Base-by-base conservation (phyloP, 92 coral and sea anemone genomes). In the Hydrozoanthus gracilis region DNA sequence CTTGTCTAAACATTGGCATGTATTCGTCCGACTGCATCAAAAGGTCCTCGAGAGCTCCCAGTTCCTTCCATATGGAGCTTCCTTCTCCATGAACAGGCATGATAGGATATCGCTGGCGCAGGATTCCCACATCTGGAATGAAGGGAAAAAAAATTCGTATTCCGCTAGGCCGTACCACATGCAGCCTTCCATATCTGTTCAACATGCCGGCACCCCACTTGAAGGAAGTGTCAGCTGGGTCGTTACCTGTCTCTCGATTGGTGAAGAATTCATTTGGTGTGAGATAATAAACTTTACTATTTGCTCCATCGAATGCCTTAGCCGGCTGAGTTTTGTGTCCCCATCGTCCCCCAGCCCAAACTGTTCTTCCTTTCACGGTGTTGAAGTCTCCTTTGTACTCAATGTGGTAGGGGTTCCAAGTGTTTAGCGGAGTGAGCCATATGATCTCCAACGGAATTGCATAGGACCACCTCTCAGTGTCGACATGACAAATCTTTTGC, bases 31-130 rank as follows among this genome's bases (percentile, higher is more conserved):
- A 87, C 15, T 66, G 76, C 89, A 87, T 77, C 69, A 62, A 66
- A 12, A 62, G 44, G 45, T 87, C 90, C 6, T 54, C 58, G 3
- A 87, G 71, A 70, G 90, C 90, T 55, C 49, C 69, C 4, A 75
- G 60, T 60, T 87, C 86, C 39, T 87, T 87, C 90, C 90, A 87
- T 9, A 71, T 82, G 8, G 90, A 69, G 76, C 72, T 70, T 45
- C 90, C 90, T 87, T 87, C 90, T 4, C 79, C 90, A 13, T 87
- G 90, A 52, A 87, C 86, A 13, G 90, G 82, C 90, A 87, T 87
- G 44, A 87, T 87, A 13, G 90, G 90, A 60, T 87, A 87, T 54
- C 89, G 80, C 47, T 87, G 90, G 13, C 90, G 90, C 44, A 87
- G 50, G 46, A 44, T 47, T 54, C 90, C 90, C 54, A 87, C 90